Conservation (phyloP, 1,140 invertebrate genomes). For the Achatina immaculata region DNA sequence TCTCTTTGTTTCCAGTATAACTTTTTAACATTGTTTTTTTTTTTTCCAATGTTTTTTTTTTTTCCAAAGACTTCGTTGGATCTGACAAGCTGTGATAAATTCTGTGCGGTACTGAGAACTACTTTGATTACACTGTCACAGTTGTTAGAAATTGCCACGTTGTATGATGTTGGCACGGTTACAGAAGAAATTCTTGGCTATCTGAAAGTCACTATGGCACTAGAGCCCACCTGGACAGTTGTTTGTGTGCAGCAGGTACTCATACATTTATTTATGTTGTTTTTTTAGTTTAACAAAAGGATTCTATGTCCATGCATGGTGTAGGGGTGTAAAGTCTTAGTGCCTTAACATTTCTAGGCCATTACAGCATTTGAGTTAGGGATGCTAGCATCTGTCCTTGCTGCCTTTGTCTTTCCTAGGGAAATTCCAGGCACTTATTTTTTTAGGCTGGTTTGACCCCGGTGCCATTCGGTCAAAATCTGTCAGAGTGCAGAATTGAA, state of each 20-base stretch:
- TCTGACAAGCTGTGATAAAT: constrained; percentile 80
- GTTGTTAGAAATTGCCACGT: constrained; percentile 82
- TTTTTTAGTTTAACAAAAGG: not conserved
- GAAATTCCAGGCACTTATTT: no score
- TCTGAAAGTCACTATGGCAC: constrained; percentile 79
- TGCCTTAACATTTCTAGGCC: no score
- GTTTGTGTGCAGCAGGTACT: constrained; percentile 82
- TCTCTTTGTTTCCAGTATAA: no score
- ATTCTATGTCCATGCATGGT: no score
- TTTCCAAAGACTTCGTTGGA: constrained; percentile 79
- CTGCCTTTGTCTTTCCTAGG: no score
- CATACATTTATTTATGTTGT: not conserved
- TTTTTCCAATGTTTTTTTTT: not conserved
- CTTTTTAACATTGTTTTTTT: no score
- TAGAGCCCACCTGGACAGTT: constrained; percentile 81
- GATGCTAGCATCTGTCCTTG: no score
- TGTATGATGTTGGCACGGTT: constrained; percentile 81
- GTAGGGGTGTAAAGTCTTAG: no score
- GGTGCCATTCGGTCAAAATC: no score
- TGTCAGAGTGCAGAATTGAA: no score
- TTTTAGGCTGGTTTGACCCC: no score
- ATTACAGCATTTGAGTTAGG: no score
- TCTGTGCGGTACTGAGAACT: constrained; percentile 79
- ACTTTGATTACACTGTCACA: constrained; percentile 80
- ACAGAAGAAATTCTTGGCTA: constrained; percentile 87